Evolutionary conservation across 2,888 invertebrate genomes (phyloP).

Genomic region (Emmelina monodactyla): DNA sequence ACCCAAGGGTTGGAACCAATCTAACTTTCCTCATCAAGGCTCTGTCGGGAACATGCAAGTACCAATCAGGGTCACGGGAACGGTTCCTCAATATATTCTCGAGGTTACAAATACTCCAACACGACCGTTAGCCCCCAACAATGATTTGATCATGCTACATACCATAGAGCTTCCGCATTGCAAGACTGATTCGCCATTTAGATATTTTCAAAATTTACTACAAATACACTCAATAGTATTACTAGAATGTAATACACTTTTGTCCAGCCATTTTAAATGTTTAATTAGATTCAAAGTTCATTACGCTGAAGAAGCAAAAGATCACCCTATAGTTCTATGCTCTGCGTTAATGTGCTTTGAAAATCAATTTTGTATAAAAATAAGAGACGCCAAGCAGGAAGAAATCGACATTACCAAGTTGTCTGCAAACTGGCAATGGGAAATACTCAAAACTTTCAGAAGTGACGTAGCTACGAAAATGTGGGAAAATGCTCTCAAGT

Average conservation of each 20-base stretch:
- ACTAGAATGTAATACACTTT: slow-evolving; percentile 20
- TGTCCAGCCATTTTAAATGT: slow-evolving; percentile 22
- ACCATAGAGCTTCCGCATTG: slow-evolving; percentile 40
- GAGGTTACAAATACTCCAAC: background rate
- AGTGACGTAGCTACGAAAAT: slow-evolving; percentile 30
- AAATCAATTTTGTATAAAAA: slow-evolving; percentile 33
- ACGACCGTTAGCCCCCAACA: too few species aligned
- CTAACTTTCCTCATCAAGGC: background rate
- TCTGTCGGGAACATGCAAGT: slow-evolving; percentile 6
- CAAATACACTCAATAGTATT: slow-evolving; percentile 31
- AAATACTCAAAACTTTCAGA: slow-evolving; percentile 37
- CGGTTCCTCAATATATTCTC: background rate
- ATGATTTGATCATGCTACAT: slow-evolving; percentile 20
- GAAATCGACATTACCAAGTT: slow-evolving; percentile 29
- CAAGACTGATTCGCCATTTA: slow-evolving; percentile 36
- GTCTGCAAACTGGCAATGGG: slow-evolving; percentile 51
- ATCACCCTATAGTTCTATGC: slow-evolving; percentile 27
- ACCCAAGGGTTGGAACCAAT: slow-evolving; percentile 19
- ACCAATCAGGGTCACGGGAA: slow-evolving; percentile 2
- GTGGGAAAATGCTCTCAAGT: slow-evolving; percentile 27
- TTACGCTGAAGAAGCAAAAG: slow-evolving; percentile 28
- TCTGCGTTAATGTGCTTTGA: slow-evolving; percentile 27
- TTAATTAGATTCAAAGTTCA: slow-evolving; percentile 42
- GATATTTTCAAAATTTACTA: slow-evolving; percentile 35
- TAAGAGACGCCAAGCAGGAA: slow-evolving; percentile 26